phyloP scores from a whole-genome alignment of 2,113 vertebrate genomes.

The Scomber japonicus region DNA sequence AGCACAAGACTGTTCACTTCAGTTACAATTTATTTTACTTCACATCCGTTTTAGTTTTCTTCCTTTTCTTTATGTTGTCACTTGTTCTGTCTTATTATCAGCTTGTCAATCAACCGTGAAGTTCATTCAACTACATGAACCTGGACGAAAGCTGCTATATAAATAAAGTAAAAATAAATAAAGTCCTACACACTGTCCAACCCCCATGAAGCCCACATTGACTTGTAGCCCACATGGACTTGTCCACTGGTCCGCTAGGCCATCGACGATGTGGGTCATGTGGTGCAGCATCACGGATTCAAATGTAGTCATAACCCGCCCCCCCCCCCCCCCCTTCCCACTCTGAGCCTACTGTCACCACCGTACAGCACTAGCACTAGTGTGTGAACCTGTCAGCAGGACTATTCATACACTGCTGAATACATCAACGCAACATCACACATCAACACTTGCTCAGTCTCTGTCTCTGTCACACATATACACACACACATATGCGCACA shows the following conservation, averaged over 20 bases:
- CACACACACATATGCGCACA: not conserved
- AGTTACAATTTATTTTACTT: no score
- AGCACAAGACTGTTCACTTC: no score
- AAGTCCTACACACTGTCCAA: not conserved
- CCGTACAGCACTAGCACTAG: conserved; percentile 14
- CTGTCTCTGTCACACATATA: conserved; percentile 27
- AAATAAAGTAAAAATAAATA: no score
- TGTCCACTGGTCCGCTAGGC: no score
- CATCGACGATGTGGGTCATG: conserved; percentile 8
- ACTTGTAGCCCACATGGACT: no score
- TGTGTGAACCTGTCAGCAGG: conserved; percentile 53
- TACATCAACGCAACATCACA: conserved; percentile 36
- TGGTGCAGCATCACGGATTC: conserved; percentile 20
- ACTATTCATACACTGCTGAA: conserved; percentile 68
- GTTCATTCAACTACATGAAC: no score
- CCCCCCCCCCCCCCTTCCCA: not conserved
- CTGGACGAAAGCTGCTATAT: no score
- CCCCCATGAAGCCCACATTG: no score
- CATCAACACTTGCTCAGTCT: conserved; percentile 57
- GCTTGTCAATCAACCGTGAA: no score
- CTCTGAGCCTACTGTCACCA: conserved; percentile 36
- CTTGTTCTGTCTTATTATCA: no score
- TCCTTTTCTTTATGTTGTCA: no score
- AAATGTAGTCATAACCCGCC: conserved; percentile 16
- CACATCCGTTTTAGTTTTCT: no score